Conservation (phyloP, 92 coral and sea anemone species). For the Paramuricea clavata region DNA sequence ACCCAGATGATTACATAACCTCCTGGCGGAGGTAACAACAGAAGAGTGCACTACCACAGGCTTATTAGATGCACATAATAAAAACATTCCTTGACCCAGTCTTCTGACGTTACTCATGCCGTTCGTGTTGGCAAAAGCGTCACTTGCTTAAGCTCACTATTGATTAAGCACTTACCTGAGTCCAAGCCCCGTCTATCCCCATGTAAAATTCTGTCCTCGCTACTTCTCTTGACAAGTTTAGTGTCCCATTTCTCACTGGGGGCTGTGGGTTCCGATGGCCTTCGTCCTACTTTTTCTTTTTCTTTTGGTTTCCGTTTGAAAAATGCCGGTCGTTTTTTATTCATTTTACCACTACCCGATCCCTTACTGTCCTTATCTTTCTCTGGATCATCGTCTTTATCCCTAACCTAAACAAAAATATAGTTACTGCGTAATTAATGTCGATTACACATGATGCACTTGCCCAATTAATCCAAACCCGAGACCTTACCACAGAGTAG, state of each 20-base stretch:
- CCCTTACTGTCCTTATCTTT: constrained; percentile 24
- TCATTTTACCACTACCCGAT: neutral
- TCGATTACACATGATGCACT: too few species aligned
- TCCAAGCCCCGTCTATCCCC: neutral
- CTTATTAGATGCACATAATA: too few species aligned
- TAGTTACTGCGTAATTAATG: too few species aligned
- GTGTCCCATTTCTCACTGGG: neutral
- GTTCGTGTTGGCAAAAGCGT: too few species aligned
- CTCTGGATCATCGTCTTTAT: constrained; percentile 19
- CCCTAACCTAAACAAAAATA: neutral
- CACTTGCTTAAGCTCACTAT: too few species aligned
- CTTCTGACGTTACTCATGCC: too few species aligned
- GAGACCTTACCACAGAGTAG: too few species aligned
- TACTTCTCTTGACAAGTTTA: constrained; percentile 27
- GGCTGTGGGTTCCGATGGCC: constrained; percentile 21
- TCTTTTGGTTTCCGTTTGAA: constrained; percentile 42
- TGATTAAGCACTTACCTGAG: constrained; percentile 37
- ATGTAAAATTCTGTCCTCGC: constrained; percentile 10
- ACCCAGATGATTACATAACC: too few species aligned
- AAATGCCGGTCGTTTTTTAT: constrained; percentile 35
- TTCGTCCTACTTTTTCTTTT: constrained; percentile 28
- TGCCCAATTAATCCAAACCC: too few species aligned
- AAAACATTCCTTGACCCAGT: too few species aligned
- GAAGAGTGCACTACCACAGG: too few species aligned
- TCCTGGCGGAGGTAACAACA: too few species aligned